Evolutionary conservation across 1,140 invertebrate species (phyloP).

Genomic region (Nilaparvata lugens): DNA sequence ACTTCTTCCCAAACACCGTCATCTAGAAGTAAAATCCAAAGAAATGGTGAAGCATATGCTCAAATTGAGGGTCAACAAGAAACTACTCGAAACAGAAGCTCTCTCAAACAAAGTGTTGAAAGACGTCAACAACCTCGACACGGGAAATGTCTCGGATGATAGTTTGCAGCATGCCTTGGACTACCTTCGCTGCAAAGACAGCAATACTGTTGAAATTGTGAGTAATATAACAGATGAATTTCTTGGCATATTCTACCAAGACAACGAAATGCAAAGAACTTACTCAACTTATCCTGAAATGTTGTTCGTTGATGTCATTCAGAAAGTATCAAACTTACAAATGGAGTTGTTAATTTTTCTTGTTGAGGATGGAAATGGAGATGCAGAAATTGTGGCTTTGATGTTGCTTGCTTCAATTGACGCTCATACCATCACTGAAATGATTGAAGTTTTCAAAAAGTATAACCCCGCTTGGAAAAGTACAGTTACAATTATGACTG

Average conservation of each 20-base stretch:
- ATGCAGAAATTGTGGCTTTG: neutral
- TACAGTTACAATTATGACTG: neutral
- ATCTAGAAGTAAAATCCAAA: neutral
- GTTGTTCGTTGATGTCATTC: neutral
- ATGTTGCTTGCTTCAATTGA: neutral
- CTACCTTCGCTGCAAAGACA: neutral
- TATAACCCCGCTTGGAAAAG: neutral
- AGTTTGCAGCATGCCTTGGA: neutral
- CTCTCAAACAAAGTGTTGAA: neutral
- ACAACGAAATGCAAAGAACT: neutral
- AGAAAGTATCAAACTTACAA: neutral
- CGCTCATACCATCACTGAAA: neutral
- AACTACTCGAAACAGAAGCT: neutral
- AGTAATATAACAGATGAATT: neutral
- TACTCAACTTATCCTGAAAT: neutral
- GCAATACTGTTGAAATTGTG: neutral
- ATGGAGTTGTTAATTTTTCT: neutral
- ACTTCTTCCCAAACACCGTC: neutral
- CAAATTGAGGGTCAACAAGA: conserved; percentile 2
- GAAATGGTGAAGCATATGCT: conserved; percentile 3
- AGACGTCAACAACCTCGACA: neutral
- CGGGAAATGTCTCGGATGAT: neutral
- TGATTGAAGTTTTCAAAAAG: conserved; percentile 1
- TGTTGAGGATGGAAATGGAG: neutral
- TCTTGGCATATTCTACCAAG: conserved; percentile 1